These are phyloP conservation scores for Dendrocincla fuliginosa DNA, from an alignment of 2,797 vertebrate genomes.

Conservation along the genomic window DNA sequence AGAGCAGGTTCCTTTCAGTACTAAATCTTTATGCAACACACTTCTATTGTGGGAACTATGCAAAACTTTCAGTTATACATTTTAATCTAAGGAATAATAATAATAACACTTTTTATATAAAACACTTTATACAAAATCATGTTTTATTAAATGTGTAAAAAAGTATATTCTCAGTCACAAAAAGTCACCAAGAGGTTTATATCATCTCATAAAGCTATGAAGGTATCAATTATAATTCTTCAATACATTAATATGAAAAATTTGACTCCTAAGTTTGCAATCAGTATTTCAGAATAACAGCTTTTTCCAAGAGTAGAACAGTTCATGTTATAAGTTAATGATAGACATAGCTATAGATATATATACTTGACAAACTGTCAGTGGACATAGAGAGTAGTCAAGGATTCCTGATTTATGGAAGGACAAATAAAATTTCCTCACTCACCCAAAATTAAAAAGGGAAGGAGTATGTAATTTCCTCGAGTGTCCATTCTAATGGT, in stretches of 20 bases:
- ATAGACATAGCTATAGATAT: not conserved
- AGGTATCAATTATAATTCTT: not conserved
- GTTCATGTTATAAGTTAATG: not conserved
- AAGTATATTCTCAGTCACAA: not conserved
- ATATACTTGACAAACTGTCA: not conserved
- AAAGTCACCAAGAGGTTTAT: not conserved
- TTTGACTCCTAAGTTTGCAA: not conserved
- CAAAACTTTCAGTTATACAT: not conserved
- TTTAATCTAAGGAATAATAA: not conserved
- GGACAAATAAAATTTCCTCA: not conserved
- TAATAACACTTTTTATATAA: not conserved
- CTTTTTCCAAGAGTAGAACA: not conserved
- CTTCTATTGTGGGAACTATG: not conserved
- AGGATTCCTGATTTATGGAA: not conserved
- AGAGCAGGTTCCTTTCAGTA: not conserved
- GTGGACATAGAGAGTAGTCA: not conserved
- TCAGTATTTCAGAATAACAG: not conserved
- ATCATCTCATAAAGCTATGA: not conserved
- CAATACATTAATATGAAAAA: not conserved
- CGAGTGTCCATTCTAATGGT: not conserved
- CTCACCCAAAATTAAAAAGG: not conserved
- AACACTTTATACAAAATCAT: not conserved
- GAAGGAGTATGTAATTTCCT: not conserved
- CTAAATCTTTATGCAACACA: not conserved
- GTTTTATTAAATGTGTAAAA: not conserved